Evolutionary conservation across 2,797 vertebrate genomes (phyloP), one percentile per base, ranked within the genome.

Genomic region (Leuciscus waleckii): DNA sequence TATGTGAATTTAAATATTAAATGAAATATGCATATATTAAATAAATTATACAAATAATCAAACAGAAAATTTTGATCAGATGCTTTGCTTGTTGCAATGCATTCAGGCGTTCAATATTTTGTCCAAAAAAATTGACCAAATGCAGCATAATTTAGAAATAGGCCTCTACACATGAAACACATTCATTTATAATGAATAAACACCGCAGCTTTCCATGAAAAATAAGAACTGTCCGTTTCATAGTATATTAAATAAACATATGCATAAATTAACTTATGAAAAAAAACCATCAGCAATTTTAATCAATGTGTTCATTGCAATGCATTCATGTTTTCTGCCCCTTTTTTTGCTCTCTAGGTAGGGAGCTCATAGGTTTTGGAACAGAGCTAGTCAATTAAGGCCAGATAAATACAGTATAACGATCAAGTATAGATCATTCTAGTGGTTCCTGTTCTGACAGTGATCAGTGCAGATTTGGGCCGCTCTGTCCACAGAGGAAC

Each of bases 401-500:
- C 16, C 14, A 49, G 46, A 49, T 49, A 49, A 49, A 17, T 49
- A 43, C 41, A 43, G 41, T 11, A 49, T 6, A 49, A 49, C 5
- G 0, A 49, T 49, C 17, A 17, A 49, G 46, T 49, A 17, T 49
- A 49, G 16, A 49, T 49, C 46, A 49, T 49, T 46, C 43, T 46
- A 46, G 41, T 69, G 89, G 84, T 78, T 68, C 35, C 21, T 78
- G 63, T 63, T 81, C 32, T 39, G 58, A 63, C 26, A 5, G 54
- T 41, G 68, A 79, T 81, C 67, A 49, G 39, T 35, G 39, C 79
- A 77, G 74, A 81, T 85, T 78, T 39, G 73, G 54, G 79, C 49
- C 43, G 74, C 32, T 84, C 56, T 84, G 58, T 76, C 41, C 58
- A 51, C 71, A 65, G 71, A 51, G 58, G 37, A 58, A 17, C 23